Evolutionary conservation across 1,140 invertebrate genomes (phyloP), one percentile per base, ranked within the genome.

Genomic region (Bactericera cockerelli): DNA sequence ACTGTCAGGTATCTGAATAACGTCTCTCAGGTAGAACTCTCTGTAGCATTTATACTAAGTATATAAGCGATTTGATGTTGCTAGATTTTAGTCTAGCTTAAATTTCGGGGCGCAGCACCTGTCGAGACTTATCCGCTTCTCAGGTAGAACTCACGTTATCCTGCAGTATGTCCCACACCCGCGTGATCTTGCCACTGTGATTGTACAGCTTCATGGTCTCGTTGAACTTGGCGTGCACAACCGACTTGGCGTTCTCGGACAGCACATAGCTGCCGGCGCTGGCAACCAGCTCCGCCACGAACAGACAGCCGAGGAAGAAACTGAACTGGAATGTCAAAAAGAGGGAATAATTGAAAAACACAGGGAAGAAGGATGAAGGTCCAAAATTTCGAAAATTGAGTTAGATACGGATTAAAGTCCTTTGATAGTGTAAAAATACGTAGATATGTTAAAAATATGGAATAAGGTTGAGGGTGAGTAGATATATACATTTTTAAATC

Each of bases 221-320:
- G 67, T 86, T 85, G 60, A 89, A 74, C 59, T 79, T 79, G 8
- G 73, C 72, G 63, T 81, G 76, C 19, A 89, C 70, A 67, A 85
- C 77, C 10, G 71, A 70, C 65, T 79, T 76, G 31, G 89, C 74
- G 59, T 88, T 80, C 60, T 77, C 75, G 59, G 82, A 79, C 69
- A 89, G 82, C 59, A 89, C 75, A 72, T 89, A 92, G 4, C 87
- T 89, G 16, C 86, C 82, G 67, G 93, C 85, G 59, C 88, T 91
- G 59, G 83, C 83, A 2, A 83, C 84, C 56, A 93, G 69, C 74
- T 95, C 90, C 59, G 90, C 70, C 1, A 88, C 75, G 70, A 94
- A 91, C 59, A 94, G 87, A 11, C 91, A 67, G 11, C 84, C 72
- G 61, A 94, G 71, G 42, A 93, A 74, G 53, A 87, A 80, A 14